Base-by-base conservation (phyloP, 1,140 invertebrate genomes). In the Antheraea mylitta region DNA sequence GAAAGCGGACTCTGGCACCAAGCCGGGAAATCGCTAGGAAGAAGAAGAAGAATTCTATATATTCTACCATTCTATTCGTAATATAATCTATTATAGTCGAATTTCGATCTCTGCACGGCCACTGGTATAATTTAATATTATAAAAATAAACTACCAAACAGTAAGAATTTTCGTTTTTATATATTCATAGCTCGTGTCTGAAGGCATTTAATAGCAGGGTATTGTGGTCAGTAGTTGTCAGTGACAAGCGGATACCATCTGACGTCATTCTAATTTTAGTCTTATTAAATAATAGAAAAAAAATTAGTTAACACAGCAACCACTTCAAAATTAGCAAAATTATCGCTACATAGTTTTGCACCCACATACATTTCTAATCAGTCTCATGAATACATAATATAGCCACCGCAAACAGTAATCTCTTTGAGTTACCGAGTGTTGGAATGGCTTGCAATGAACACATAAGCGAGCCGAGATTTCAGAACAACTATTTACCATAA, bases 401-500 rank as follows among this genome's bases (percentile, higher is more conserved):
- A 53, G 9, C 16, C 45, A 13, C 22, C 22, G n/a, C 22, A 59
- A 72, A 71, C 69, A 77, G 71, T 76, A 77, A 74, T 75, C 74
- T 70, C 59, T 78, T 78, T 72, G 60, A 74, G 73, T 63, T 73
- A 77, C 73, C 73, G 53, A 77, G 63, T 68, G 64, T 63, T 68
- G 59, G 38, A 42, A 63, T 74, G 63, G 59, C 42, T 61, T 11
- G 53, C 63, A 73, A 71, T 68, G 63, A 68, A 67, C 69, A 67
- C 68, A 64, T 68, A 68, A 67, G 70, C 72, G 66, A 60, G 67
- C 66, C 69, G 69, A 67, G 48, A 69, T 77, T 75, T 61, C 36
- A 70, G 72, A 78, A 74, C 77, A 76, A 68, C 75, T 79, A 81
- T 84, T 86, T 84, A 85, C 78, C 82, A 85, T 86, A 83, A 86